Percentiles rank a stretch among this genome's conserved stretches.
Conservation (phyloP, 2,888 invertebrate species). For the Coleophora flavipennella region DNA sequence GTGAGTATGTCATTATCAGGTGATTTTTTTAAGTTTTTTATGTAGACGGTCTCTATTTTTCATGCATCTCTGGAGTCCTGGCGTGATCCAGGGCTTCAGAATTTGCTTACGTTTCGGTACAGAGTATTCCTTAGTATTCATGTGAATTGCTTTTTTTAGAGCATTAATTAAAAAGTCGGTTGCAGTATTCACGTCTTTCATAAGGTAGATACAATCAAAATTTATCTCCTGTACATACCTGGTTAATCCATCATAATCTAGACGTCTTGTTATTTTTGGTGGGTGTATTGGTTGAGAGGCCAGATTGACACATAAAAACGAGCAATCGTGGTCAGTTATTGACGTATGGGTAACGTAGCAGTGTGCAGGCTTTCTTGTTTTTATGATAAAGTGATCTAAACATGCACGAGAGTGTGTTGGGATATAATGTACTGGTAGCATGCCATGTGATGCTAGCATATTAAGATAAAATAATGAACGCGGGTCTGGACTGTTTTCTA, state of each 20-base stretch:
- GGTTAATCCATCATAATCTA: not conserved
- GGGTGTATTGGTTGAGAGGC: not conserved
- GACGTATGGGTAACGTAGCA: constrained; percentile 7
- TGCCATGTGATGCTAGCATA: constrained; percentile 12
- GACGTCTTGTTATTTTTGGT: not conserved
- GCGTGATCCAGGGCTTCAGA: no score
- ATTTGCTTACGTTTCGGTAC: no score
- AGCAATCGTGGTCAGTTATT: constrained; percentile 9
- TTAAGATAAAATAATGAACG: constrained; percentile 13
- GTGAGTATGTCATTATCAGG: no score
- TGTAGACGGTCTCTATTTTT: no score
- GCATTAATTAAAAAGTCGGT: no score
- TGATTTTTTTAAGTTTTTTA: no score
- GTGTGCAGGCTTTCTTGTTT: constrained; percentile 7
- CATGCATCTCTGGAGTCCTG: no score
- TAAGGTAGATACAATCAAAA: not conserved
- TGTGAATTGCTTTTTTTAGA: no score
- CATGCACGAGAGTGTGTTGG: constrained; percentile 13
- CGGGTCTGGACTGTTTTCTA: constrained; percentile 1
- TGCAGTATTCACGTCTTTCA: not conserved
- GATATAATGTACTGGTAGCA: constrained; percentile 13
- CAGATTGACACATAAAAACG: not conserved
- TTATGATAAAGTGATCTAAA: constrained; percentile 15
- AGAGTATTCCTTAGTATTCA: no score
- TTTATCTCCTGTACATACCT: not conserved